Percentiles rank a stretch among this genome's conserved stretches.
phyloP scores from a whole-genome alignment of 2,797 vertebrate genomes.

The Sebastes glaucus region DNA sequence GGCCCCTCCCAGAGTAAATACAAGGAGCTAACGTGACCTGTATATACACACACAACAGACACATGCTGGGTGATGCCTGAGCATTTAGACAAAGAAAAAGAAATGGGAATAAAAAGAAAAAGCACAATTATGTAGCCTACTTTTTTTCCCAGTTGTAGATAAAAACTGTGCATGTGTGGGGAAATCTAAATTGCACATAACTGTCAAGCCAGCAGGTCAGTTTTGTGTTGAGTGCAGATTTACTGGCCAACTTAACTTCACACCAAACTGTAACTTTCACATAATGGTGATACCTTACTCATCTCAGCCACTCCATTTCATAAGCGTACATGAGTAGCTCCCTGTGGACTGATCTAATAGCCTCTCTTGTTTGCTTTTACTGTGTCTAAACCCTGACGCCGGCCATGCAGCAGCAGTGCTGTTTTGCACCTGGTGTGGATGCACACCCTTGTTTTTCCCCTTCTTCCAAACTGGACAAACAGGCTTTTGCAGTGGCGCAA shows the following conservation, averaged over 20 bases:
- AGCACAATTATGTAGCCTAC: neutral
- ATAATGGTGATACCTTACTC: conserved; percentile 71
- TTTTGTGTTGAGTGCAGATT: conserved; percentile 57
- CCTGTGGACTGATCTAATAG: conserved; percentile 65
- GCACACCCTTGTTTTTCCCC: conserved; percentile 61
- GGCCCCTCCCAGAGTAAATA: conserved; percentile 71
- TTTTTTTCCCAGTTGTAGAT: neutral
- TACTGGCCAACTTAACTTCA: conserved; percentile 68
- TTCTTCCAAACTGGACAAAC: conserved; percentile 75
- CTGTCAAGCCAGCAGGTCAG: neutral
- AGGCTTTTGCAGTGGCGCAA: conserved; percentile 54
- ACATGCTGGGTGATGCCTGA: conserved; percentile 30
- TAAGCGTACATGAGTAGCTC: conserved; percentile 61
- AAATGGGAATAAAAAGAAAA: neutral
- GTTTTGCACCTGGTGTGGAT: conserved; percentile 39
- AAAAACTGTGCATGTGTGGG: neutral
- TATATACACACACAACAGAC: conserved; percentile 23
- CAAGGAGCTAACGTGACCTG: conserved; percentile 44
- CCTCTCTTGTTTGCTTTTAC: conserved; percentile 56
- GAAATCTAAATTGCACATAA: neutral
- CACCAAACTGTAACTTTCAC: conserved; percentile 83
- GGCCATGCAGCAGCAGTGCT: conserved; percentile 11
- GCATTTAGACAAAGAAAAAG: conserved; percentile 21
- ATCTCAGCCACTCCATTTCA: conserved; percentile 67
- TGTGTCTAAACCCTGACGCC: conserved; percentile 46